A percentile compares a stretch with the other conserved stretches of the same genome.
Evolutionary conservation across 1,140 invertebrate genomes (phyloP).

Genomic region (Leptinotarsa defecta): DNA sequence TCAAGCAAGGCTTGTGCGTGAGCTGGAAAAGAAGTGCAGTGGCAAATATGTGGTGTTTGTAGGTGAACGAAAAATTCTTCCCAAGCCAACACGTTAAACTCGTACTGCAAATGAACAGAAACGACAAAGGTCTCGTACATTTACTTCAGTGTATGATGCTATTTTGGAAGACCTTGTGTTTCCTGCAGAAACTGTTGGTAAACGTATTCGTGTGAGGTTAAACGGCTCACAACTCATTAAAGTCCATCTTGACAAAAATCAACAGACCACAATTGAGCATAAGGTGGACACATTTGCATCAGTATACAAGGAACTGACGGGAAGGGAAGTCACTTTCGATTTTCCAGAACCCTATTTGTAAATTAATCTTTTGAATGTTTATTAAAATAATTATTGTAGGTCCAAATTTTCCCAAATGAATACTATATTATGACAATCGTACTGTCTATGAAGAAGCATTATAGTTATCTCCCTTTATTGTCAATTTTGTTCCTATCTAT

Average conservation of each 20-base stretch:
- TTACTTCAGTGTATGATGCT: conserved; percentile 96
- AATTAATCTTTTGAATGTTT: conserved; percentile 47
- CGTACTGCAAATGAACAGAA: conserved; percentile 96
- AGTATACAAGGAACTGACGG: conserved; percentile 98
- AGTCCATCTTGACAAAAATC: conserved; percentile 97
- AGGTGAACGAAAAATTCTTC: conserved; percentile 96
- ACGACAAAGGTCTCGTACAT: conserved; percentile 88
- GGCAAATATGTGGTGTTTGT: conserved; percentile 99
- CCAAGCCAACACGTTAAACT: conserved; percentile 96
- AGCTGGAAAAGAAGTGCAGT: conserved; percentile 99
- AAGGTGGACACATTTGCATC: conserved; percentile 98
- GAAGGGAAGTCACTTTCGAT: conserved; percentile 98
- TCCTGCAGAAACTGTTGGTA: conserved; percentile 99
- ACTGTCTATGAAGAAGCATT: too few relatives aligned
- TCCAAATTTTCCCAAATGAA: too few relatives aligned
- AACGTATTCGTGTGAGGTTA: conserved; percentile 92
- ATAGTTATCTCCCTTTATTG: too few relatives aligned
- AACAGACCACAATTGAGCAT: conserved; percentile 99
- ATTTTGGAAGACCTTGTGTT: conserved; percentile 97
- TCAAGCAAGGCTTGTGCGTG: conserved; percentile 92
- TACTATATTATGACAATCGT: too few relatives aligned
- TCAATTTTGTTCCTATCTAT: too few relatives aligned
- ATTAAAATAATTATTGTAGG: background rate
- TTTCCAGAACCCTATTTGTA: conserved; percentile 97
- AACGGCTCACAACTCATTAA: conserved; percentile 97